Base-by-base conservation (phyloP, 2,888 invertebrate species). In the Lochmaea crataegi region DNA sequence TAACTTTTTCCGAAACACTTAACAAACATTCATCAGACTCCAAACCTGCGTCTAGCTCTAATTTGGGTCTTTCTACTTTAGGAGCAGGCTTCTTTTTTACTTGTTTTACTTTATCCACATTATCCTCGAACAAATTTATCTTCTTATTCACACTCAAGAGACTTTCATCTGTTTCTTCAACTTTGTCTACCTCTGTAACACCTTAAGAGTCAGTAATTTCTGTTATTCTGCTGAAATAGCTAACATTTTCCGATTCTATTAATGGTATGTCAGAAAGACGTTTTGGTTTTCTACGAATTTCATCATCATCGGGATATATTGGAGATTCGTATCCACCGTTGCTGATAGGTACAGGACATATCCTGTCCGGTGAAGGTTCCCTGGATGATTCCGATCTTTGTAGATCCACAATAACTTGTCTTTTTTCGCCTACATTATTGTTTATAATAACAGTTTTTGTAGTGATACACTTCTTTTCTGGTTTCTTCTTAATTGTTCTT, bases 341-440 rank as follows among this genome's bases (percentile, higher is more conserved):
- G 53, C 87, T 87, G 9, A 90, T 88, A 0, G 92, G 92, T 11
- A 90, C 90, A 0, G 93, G 92, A 80, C 92, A 91, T 70, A 93
- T 90, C 74, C 91, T 89, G 82, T 93, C 93, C 0, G 94, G 94
- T 5, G 93, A 92, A 65, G 92, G 92, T 84, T 94, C 94, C 18
- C 94, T 87, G 0, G 94, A 93, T 65, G 94, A 94, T 85, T 92
- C 93, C 0, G 93, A 93, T 83, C 91, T 90, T 83, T 92, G 91
- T 63, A 93, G 89, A 83, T 93, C 92, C 72, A 93, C 90, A 42
- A 92, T 89, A n/a, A 92, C 86, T 79, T 91, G 91, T 80, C 89
- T 87, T 73, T 90, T 90, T 76, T 89, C 87, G 18, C 86, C 45
- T 45, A 12, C 74, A 77, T 83, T 74, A 80, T 86, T 80, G 80